A percentile compares a stretch with the other conserved stretches of the same genome.
Evolutionary conservation across 2,888 invertebrate species (phyloP).

Genomic region (Eubasilissa splendida): DNA sequence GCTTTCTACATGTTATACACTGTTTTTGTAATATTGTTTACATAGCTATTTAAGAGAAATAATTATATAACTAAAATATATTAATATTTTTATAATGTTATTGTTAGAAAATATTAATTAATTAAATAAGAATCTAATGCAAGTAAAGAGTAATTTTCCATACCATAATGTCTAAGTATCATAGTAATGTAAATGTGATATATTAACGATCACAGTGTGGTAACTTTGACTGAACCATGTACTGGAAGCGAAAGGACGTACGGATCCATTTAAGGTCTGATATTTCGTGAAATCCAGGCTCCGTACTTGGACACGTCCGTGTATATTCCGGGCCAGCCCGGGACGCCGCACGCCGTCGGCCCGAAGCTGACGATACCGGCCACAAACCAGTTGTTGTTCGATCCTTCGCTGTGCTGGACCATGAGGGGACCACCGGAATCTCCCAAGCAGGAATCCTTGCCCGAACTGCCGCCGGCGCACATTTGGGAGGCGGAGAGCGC

Average conservation of each 20-base stretch:
- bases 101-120: too few relatives aligned
- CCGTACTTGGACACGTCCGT: conserved; percentile 70
- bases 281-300: conserved; percentile 72
- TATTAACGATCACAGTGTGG: too few relatives aligned
- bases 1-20: too few relatives aligned
- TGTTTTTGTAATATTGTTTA: too few relatives aligned
- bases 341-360: conserved; percentile 74
- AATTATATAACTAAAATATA: too few relatives aligned
- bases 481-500: conserved; percentile 60
- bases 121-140: too few relatives aligned
- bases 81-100: too few relatives aligned
- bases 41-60: too few relatives aligned
- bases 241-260: too few relatives aligned
- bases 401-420: conserved; percentile 63
- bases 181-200: too few relatives aligned
- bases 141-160: too few relatives aligned
- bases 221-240: not conserved
- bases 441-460: conserved; percentile 75
- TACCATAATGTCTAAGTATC: too few relatives aligned
- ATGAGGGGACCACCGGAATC: conserved; percentile 79
- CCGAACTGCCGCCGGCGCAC: conserved; percentile 75
- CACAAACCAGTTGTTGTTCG: conserved; percentile 65
- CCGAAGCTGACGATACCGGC: conserved; percentile 78
- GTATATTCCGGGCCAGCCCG: conserved; percentile 63
- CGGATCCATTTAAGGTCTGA: conserved; percentile 60